These are phyloP conservation scores for Onychostoma macrolepis DNA, from an alignment of 2,113 vertebrate species.

Conservation along the genomic window DNA sequence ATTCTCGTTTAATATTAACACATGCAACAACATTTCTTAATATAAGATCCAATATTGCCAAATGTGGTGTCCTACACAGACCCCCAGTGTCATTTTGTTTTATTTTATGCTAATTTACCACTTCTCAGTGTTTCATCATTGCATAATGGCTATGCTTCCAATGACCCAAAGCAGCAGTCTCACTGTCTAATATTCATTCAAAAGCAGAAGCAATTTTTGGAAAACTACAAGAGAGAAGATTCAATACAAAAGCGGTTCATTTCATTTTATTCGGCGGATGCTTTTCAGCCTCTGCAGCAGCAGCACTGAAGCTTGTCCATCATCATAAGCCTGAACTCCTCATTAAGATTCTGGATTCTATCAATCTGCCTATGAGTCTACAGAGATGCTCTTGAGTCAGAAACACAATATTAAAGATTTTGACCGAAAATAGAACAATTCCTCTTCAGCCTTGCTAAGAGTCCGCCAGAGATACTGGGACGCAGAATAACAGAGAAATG, in stretches of 20 bases:
- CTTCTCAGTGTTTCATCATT: slow-evolving; percentile 47
- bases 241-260: slow-evolving; percentile 50
- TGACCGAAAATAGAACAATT: slow-evolving; percentile 34
- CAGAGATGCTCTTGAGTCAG: slow-evolving; percentile 55
- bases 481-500: background rate
- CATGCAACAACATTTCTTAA: background rate
- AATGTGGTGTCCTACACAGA: slow-evolving; percentile 32
- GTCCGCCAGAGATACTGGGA: background rate
- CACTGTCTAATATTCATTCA: slow-evolving; percentile 48
- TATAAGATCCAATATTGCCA: slow-evolving; percentile 6
- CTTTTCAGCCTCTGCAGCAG: slow-evolving; percentile 34
- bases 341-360: slow-evolving; percentile 53
- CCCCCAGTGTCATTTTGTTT: slow-evolving; percentile 27
- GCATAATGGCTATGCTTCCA: slow-evolving; percentile 42
- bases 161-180: slow-evolving; percentile 35
- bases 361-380: slow-evolving; percentile 45
- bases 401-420: slow-evolving; percentile 51
- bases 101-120: slow-evolving; percentile 51
- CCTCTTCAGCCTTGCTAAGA: background rate
- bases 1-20: slow-evolving; percentile 8
- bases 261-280: slow-evolving; percentile 26
- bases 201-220: slow-evolving; percentile 39
- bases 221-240: slow-evolving; percentile 44
- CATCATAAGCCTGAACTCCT: slow-evolving; percentile 50
- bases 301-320: slow-evolving; percentile 44